Conservation (phyloP, 2,797 vertebrate genomes). For the Lepilemur ruficaudatus region DNA sequence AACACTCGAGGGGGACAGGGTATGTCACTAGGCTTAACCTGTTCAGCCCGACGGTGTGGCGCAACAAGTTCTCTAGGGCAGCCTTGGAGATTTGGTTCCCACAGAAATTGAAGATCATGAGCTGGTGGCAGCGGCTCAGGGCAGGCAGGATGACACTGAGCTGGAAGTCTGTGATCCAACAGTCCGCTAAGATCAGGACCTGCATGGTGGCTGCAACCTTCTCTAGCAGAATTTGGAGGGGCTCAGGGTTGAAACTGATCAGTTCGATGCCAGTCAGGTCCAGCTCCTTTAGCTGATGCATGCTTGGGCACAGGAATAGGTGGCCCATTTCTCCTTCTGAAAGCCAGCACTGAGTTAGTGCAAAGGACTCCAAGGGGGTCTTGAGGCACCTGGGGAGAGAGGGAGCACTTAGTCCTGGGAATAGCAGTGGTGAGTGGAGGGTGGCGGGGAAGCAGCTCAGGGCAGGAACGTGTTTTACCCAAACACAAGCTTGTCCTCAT, state of each 20-base stretch:
- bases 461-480: background rate
- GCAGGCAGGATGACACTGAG: background rate
- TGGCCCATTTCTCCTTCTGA: no score
- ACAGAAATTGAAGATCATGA: background rate
- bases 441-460: background rate
- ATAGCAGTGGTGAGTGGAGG: background rate
- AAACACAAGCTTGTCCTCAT: background rate
- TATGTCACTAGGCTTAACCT: background rate
- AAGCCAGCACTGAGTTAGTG: background rate
- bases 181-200: background rate
- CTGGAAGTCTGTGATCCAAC: background rate
- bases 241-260: background rate
- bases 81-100: background rate
- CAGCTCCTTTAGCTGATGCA: background rate
- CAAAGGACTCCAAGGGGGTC: background rate
- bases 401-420: background rate
- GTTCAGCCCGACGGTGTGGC: accelerated
- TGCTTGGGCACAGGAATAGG: background rate
- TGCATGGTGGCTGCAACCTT: background rate
- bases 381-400: background rate
- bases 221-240: background rate
- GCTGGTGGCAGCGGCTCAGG: background rate
- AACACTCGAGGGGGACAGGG: background rate
- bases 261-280: background rate
- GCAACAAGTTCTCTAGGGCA: background rate